Percentiles rank a stretch among this genome's conserved stretches.
These are phyloP conservation scores for Premnoplex brunnescens DNA, from an alignment of 2,797 vertebrate genomes.

Conservation along the genomic window DNA sequence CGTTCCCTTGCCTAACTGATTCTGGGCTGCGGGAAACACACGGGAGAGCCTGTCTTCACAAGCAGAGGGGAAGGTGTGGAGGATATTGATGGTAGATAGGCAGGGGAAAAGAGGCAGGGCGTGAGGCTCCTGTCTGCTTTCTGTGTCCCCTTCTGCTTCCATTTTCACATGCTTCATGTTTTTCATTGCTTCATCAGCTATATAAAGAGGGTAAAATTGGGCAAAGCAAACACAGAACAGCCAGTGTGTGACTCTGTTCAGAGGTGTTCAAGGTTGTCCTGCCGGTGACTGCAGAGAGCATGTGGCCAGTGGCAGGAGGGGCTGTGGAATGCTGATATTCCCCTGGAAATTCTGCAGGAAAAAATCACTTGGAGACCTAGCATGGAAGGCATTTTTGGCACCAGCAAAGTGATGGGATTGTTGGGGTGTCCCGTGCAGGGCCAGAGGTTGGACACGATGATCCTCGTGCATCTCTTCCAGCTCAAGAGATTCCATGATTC, in stretches of 20 bases:
- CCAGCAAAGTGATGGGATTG: neutral
- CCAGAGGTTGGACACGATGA: neutral
- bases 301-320: neutral
- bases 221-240: neutral
- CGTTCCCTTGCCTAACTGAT: neutral
- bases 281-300: accelerated
- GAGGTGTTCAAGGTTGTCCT: neutral
- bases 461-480: neutral
- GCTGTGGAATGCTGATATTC: neutral
- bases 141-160: neutral
- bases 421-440: neutral
- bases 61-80: neutral
- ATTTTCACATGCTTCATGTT: neutral
- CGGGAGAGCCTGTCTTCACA: conserved; percentile 8
- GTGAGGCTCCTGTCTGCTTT: neutral
- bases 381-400: neutral
- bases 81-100: neutral
- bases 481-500: neutral
- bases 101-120: neutral
- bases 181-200: neutral
- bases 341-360: neutral
- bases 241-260: neutral
- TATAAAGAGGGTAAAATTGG: neutral
- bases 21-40: neutral
- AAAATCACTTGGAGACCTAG: neutral